Conservation (phyloP, 1,140 invertebrate species). For the Diabrotica undecimpunctata region DNA sequence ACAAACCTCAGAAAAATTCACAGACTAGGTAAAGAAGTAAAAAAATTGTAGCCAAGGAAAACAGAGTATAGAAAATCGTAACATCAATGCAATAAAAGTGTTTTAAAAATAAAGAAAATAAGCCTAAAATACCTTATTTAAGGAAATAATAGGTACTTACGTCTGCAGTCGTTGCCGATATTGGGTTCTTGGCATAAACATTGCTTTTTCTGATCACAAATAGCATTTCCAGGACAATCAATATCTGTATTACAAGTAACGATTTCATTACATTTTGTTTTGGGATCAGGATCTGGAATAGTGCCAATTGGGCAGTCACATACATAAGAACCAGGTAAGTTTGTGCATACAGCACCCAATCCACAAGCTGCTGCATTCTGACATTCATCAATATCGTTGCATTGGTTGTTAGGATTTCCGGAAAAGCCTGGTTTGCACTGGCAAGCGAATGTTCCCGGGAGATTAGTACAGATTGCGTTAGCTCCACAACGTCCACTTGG, state of each 20-base stretch:
- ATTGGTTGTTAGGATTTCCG: conserved; percentile 74
- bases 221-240: conserved; percentile 86
- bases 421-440: conserved; percentile 74
- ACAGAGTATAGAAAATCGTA: no score
- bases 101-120: no score
- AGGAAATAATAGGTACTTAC: no score
- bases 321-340: conserved; percentile 69
- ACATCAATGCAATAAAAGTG: no score
- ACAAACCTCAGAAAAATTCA: no score
- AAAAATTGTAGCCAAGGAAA: no score
- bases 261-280: conserved; percentile 72
- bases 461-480: conserved; percentile 82
- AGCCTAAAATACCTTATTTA: no score
- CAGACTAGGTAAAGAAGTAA: no score
- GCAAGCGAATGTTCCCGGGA: conserved; percentile 73
- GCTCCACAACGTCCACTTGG: conserved; percentile 76
- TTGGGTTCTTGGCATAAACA: conserved; percentile 89
- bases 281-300: conserved; percentile 77
- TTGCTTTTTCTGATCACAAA: conserved; percentile 71
- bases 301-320: conserved; percentile 79
- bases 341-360: conserved; percentile 73
- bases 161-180: conserved; percentile 84
- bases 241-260: conserved; percentile 69
- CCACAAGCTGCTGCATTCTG: conserved; percentile 64
- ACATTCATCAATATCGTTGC: conserved; percentile 84